These are phyloP conservation scores for Rhinella marina DNA, from an alignment of 2,797 vertebrate species.

Conservation along the genomic window DNA sequence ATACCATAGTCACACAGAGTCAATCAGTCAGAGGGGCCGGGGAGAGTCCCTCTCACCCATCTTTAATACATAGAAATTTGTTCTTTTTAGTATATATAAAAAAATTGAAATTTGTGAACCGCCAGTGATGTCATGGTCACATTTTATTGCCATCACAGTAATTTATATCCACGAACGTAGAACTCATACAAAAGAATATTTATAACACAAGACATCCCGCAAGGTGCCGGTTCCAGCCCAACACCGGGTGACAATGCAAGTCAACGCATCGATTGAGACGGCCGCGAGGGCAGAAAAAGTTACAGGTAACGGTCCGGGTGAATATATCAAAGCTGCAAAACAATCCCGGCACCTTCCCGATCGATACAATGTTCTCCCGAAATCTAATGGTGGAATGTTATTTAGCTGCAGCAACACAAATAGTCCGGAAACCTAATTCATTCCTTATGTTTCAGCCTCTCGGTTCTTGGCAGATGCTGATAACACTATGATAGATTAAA, in stretches of 20 bases:
- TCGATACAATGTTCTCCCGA: constrained; percentile 62
- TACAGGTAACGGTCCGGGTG: constrained; percentile 24
- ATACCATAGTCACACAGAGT: too few species aligned
- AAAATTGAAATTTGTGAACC: neutral
- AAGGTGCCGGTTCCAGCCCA: neutral
- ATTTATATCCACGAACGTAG: neutral
- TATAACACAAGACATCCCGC: neutral
- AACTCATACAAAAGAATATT: neutral
- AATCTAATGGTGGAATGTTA: constrained; percentile 62
- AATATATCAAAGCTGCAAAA: constrained; percentile 51
- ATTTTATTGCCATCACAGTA: constrained; percentile 7
- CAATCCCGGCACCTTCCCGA: constrained; percentile 46
- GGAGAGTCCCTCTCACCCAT: too few species aligned
- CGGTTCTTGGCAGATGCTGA: constrained; percentile 64
- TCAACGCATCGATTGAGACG: neutral
- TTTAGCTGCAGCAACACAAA: constrained; percentile 66
- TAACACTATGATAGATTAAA: constrained; percentile 66
- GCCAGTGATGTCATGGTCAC: neutral
- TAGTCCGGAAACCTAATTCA: constrained; percentile 68
- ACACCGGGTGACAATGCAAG: neutral
- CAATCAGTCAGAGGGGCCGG: too few species aligned
- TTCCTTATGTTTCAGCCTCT: constrained; percentile 69
- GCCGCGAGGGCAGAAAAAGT: neutral
- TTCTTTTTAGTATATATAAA: too few species aligned
- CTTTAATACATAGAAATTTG: too few species aligned